These are phyloP conservation scores for Phodopus roborovskii DNA, from an alignment of 2,113 vertebrate genomes.

Conservation along the genomic window DNA sequence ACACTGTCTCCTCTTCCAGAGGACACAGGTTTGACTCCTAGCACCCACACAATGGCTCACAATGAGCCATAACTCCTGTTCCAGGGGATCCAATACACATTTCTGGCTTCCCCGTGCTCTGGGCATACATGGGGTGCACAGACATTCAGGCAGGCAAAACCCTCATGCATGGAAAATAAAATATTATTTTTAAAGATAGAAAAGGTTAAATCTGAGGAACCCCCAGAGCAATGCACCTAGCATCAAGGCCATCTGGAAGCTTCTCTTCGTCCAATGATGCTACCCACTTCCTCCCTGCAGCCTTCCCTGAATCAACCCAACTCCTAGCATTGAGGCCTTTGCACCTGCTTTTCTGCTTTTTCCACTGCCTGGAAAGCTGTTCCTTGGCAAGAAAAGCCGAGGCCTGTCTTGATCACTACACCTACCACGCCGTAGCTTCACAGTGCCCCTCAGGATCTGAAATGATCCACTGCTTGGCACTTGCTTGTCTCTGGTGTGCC, in stretches of 20 bases:
- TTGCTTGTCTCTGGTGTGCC: not conserved
- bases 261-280: not conserved
- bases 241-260: not conserved
- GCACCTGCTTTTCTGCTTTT: not conserved
- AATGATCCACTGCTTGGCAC: not conserved
- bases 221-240: not conserved
- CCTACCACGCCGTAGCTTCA: accelerated
- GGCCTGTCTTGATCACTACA: not conserved
- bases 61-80: not conserved
- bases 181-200: not conserved
- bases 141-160: not conserved
- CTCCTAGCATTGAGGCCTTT: not conserved
- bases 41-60: not conserved
- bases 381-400: accelerated
- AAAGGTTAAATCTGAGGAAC: not conserved
- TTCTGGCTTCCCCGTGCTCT: not conserved
- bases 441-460: not conserved
- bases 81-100: not conserved
- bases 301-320: not conserved
- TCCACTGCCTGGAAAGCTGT: not conserved
- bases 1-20: not conserved
- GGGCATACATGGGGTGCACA: not conserved
- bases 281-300: not conserved
- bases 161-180: not conserved
- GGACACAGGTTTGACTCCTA: not conserved